These are phyloP conservation scores for Otolemur crassicaudatus DNA, from an alignment of 2,797 vertebrate genomes.

Conservation along the genomic window DNA sequence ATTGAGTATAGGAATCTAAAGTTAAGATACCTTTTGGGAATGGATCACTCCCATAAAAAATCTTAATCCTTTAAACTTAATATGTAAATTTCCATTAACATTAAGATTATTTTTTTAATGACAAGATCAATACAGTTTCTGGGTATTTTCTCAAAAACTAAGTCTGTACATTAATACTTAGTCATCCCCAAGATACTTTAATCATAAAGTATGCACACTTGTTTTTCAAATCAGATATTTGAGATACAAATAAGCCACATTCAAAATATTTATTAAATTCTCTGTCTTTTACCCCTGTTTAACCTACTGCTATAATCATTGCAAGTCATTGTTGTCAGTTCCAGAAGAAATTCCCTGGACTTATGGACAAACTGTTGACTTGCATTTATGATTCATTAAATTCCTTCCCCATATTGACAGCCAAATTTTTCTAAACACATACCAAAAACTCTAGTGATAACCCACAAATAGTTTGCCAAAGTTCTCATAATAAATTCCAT, in stretches of 20 bases:
- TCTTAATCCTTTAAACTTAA: background rate
- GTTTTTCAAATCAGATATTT: background rate
- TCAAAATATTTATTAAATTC: background rate
- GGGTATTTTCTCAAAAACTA: background rate
- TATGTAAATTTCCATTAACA: background rate
- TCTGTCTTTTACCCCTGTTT: background rate
- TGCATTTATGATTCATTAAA: background rate
- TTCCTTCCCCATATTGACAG: background rate
- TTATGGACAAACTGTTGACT: background rate
- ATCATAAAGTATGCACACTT: background rate
- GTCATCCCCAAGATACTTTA: background rate
- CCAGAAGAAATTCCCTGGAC: background rate
- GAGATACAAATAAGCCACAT: background rate
- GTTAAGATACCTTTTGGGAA: background rate
- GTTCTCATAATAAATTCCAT: background rate
- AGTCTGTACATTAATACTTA: background rate
- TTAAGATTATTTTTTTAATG: background rate
- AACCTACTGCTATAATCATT: background rate
- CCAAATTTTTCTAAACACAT: background rate
- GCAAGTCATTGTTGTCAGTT: background rate
- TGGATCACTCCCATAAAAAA: background rate
- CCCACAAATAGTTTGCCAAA: background rate
- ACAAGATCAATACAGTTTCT: background rate
- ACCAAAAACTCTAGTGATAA: background rate
- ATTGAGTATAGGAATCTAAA: slow-evolving; percentile 20